These are phyloP conservation scores for Halocaridina rubra DNA, from an alignment of 2,888 invertebrate genomes.

Conservation along the genomic window DNA sequence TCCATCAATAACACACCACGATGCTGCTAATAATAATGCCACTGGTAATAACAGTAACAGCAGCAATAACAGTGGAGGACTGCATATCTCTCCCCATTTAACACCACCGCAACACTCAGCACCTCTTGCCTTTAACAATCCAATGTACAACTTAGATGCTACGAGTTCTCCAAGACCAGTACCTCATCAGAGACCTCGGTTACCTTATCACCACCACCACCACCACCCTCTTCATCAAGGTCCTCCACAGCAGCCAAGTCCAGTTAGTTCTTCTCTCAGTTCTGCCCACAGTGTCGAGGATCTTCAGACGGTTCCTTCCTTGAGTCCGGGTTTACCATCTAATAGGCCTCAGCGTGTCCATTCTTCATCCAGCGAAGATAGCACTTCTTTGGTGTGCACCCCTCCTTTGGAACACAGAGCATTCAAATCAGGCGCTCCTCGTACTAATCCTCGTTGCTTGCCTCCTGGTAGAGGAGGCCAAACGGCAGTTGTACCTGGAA, in stretches of 20 bases:
- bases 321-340: slow-evolving; percentile 24
- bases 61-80: slow-evolving; percentile 49
- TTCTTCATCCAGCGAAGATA: slow-evolving; percentile 59
- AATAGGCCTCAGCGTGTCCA: slow-evolving; percentile 38
- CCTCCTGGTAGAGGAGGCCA: slow-evolving; percentile 56
- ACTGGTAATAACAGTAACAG: slow-evolving; percentile 39
- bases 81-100: slow-evolving; percentile 53
- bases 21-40: slow-evolving; percentile 56
- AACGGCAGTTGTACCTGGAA: not conserved
- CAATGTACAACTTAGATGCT: slow-evolving; percentile 61
- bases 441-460: slow-evolving; percentile 59
- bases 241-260: slow-evolving; percentile 45
- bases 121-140: slow-evolving; percentile 64
- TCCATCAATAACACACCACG: slow-evolving; percentile 63
- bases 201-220: slow-evolving; percentile 43
- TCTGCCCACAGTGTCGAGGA: slow-evolving; percentile 64
- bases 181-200: slow-evolving; percentile 44
- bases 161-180: slow-evolving; percentile 60
- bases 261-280: slow-evolving; percentile 63
- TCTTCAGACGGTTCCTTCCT: slow-evolving; percentile 25
- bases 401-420: slow-evolving; percentile 50
- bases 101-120: slow-evolving; percentile 49
- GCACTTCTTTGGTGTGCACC: slow-evolving; percentile 55
- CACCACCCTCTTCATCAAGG: slow-evolving; percentile 27
- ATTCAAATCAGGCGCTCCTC: slow-evolving; percentile 60